These are phyloP conservation scores for Aspiorhynchus laticeps DNA, from an alignment of 2,113 vertebrate genomes.

Conservation along the genomic window DNA sequence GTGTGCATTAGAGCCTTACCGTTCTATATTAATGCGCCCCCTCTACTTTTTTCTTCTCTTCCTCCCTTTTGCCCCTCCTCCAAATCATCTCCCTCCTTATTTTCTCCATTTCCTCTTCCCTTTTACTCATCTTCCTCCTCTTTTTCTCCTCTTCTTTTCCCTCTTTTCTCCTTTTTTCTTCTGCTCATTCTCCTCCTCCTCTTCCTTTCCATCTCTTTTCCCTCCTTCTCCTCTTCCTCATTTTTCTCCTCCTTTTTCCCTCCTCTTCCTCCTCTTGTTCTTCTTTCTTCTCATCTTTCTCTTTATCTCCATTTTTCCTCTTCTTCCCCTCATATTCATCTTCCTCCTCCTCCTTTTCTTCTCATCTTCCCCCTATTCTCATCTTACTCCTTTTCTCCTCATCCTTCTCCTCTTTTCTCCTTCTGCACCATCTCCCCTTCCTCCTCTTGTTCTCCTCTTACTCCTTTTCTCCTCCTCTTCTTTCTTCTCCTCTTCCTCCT, in stretches of 20 bases:
- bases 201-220: too few species aligned
- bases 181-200: not conserved
- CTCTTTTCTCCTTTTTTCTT: not conserved
- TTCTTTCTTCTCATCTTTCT: not conserved
- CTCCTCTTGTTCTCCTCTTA: not conserved
- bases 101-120: not conserved
- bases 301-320: not conserved
- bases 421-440: not conserved
- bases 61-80: not conserved
- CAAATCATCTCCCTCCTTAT: conserved; percentile 33
- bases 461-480: not conserved
- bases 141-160: not conserved
- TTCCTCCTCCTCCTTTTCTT: not conserved
- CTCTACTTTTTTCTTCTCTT: not conserved
- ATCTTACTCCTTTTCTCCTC: not conserved
- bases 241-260: conserved; percentile 35
- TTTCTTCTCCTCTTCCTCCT: not conserved
- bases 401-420: not conserved
- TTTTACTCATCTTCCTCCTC: conserved; percentile 39
- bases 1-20: too few species aligned
- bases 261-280: not conserved
- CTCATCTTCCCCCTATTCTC: not conserved
- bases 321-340: conserved; percentile 2
- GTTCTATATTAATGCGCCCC: too few species aligned
- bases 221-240: too few species aligned